Evolutionary conservation across 2,113 vertebrate genomes (phyloP).

Genomic region (Physeter macrocephalus): DNA sequence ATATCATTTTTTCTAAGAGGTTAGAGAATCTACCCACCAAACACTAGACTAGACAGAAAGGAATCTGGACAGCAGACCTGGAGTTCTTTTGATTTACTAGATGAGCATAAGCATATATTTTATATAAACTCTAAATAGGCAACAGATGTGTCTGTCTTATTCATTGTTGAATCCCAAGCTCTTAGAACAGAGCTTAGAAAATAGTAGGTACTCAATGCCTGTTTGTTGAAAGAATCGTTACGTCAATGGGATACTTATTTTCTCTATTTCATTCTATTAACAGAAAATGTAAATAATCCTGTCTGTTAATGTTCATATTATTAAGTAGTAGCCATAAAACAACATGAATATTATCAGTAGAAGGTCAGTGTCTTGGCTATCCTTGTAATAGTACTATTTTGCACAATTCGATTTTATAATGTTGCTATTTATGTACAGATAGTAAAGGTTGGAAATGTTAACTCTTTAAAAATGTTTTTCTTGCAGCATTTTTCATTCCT

Average conservation of each 20-base stretch:
- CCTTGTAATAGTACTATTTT: not conserved
- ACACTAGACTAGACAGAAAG: not conserved
- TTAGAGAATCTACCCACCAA: not conserved
- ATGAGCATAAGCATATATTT: not conserved
- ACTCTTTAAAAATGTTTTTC: not conserved
- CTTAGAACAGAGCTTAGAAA: not conserved
- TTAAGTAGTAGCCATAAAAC: not conserved
- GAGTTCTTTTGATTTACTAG: not conserved
- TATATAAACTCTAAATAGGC: not conserved
- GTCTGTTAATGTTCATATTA: not conserved
- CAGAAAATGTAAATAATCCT: conserved; percentile 25
- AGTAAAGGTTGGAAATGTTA: not conserved
- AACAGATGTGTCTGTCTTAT: not conserved
- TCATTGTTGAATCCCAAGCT: not conserved
- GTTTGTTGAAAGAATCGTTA: not conserved
- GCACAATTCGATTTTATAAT: not conserved
- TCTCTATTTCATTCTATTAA: not conserved
- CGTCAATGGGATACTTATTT: conserved; percentile 10
- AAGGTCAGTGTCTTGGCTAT: not conserved
- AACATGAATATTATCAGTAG: not conserved
- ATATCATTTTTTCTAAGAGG: not conserved
- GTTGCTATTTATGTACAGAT: not conserved
- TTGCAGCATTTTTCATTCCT: not conserved
- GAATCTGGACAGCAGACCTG: not conserved
- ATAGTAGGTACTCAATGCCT: not conserved